These are phyloP conservation scores for Characodon lateralis DNA, from an alignment of 2,797 vertebrate genomes.

Conservation along the genomic window DNA sequence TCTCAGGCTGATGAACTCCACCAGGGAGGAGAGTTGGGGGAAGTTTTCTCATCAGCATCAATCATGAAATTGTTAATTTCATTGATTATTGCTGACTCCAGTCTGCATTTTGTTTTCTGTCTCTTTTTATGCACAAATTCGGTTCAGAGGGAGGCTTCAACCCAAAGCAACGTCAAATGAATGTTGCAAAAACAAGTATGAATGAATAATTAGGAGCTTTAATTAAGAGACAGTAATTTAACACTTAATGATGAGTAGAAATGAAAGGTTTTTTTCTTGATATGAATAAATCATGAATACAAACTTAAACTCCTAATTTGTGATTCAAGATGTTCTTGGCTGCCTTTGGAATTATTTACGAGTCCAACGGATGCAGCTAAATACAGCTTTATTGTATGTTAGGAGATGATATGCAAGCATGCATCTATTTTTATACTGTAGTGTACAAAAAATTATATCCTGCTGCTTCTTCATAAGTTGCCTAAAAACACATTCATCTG, in stretches of 20 bases:
- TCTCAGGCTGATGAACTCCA: slow-evolving; percentile 48
- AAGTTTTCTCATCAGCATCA: slow-evolving; percentile 59
- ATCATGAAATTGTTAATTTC: slow-evolving; percentile 66
- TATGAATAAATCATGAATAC: slow-evolving; percentile 16
- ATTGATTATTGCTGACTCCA: slow-evolving; percentile 62
- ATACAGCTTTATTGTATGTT: not conserved
- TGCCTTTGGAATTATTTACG: slow-evolving; percentile 12
- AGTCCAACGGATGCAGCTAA: not conserved
- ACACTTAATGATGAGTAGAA: slow-evolving; percentile 42
- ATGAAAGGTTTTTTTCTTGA: slow-evolving; percentile 38
- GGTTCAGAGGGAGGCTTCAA: slow-evolving; percentile 36
- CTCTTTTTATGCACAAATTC: slow-evolving; percentile 48
- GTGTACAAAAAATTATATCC: not conserved
- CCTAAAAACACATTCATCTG: not conserved
- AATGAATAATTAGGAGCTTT: slow-evolving; percentile 45
- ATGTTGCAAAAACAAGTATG: slow-evolving; percentile 51
- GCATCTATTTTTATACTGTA: not conserved
- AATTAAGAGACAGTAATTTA: slow-evolving; percentile 46
- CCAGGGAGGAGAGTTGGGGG: slow-evolving; percentile 41
- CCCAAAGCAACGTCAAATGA: slow-evolving; percentile 51
- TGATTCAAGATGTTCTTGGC: slow-evolving; percentile 28
- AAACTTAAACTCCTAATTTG: slow-evolving; percentile 5
- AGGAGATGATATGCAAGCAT: not conserved
- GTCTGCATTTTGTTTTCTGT: slow-evolving; percentile 48
- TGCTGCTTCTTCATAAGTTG: not conserved